Percentiles rank a stretch among this genome's conserved stretches.
Conservation (phyloP, 2,888 invertebrate genomes). For the Hybos culiciformis region DNA sequence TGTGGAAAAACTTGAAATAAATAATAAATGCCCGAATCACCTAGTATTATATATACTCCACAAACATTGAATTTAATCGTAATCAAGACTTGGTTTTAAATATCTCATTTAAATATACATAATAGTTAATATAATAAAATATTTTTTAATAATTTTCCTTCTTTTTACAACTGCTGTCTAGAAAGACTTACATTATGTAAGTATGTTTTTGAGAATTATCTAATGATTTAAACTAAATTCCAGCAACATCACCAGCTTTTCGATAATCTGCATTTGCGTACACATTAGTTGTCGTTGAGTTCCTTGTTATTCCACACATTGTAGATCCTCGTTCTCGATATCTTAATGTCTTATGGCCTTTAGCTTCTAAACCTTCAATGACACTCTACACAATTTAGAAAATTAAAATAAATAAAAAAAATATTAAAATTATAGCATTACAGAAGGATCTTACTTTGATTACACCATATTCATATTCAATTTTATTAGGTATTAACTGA, state of each 20-base stretch:
- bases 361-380: constrained; percentile 44
- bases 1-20: no score
- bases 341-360: constrained; percentile 53
- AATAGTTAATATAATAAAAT: no score
- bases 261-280: constrained; percentile 68
- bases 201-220: no score
- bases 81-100: no score
- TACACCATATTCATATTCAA: constrained; percentile 53
- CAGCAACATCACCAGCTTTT: constrained; percentile 67
- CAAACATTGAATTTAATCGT: no score
- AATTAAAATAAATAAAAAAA: background rate
- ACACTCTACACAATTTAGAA: constrained; percentile 38
- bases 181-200: no score
- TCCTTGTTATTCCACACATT: constrained; percentile 52
- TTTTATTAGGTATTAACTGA: constrained; percentile 64
- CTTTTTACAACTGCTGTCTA: no score
- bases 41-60: no score
- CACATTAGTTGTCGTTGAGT: constrained; percentile 49
- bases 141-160: no score
- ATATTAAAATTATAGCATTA: background rate
- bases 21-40: no score
- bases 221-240: constrained; percentile 43
- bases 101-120: no score
- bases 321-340: constrained; percentile 54
- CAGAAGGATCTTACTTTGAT: constrained; percentile 18